Percentiles rank a stretch among this genome's conserved stretches.
Evolutionary conservation across 2,888 invertebrate genomes (phyloP).

Genomic region (Mystacides longicornis): DNA sequence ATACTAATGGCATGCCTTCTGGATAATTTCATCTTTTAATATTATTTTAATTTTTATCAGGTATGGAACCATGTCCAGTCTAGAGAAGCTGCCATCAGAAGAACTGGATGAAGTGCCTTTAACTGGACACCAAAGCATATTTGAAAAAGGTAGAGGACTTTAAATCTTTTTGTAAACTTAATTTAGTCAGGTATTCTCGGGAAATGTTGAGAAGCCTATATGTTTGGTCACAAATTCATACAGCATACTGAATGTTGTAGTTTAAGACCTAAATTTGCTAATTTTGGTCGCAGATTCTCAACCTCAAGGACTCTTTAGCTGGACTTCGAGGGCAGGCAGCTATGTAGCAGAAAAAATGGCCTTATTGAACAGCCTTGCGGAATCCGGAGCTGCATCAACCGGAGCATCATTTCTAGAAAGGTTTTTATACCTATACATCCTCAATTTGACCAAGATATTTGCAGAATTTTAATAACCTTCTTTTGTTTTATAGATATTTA

Average conservation of each 20-base stretch:
- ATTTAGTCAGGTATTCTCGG: not conserved
- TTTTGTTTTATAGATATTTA: conserved; percentile 35
- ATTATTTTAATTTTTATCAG: conserved; percentile 31
- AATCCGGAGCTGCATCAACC: conserved; percentile 34
- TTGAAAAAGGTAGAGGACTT: conserved; percentile 24
- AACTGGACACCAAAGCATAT: conserved; percentile 29
- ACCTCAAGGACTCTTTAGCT: conserved; percentile 55
- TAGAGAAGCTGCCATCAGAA: conserved; percentile 60
- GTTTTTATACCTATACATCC: conserved; percentile 28
- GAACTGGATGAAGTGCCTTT: conserved; percentile 52
- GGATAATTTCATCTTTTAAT: too few species aligned
- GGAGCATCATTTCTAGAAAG: conserved; percentile 48
- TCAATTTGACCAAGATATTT: not conserved
- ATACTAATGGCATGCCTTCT: too few species aligned
- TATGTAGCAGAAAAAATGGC: conserved; percentile 78
- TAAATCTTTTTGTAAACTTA: not conserved
- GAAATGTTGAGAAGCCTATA: not conserved
- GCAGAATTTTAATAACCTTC: not conserved
- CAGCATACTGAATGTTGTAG: not conserved
- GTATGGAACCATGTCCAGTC: conserved; percentile 66
- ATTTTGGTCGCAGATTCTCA: conserved; percentile 29
- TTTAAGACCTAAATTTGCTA: too few species aligned
- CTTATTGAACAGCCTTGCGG: conserved; percentile 42
- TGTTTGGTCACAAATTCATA: not conserved
- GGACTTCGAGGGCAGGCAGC: conserved; percentile 74